Percentiles rank a stretch among this genome's conserved stretches.
Evolutionary conservation across 2,113 vertebrate species (phyloP).

Genomic region (Brienomyrus brachyistius): DNA sequence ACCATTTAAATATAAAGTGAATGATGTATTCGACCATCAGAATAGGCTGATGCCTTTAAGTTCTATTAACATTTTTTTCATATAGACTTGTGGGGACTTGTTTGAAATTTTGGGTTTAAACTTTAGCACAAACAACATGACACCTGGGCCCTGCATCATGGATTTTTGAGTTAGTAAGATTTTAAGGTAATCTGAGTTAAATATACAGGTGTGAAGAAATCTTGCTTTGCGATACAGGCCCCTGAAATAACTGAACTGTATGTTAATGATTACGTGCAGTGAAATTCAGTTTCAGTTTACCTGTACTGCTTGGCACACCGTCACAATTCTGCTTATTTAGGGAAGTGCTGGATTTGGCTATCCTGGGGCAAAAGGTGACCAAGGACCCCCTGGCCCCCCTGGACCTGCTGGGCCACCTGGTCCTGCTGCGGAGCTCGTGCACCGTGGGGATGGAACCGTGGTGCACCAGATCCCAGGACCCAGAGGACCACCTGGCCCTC

Average conservation of each 20-base stretch:
- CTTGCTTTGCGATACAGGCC: not conserved
- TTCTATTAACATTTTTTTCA: not conserved
- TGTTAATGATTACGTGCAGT: not conserved
- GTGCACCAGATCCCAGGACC: slow-evolving; percentile 54
- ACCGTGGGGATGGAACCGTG: slow-evolving; percentile 29
- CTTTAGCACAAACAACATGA: not conserved
- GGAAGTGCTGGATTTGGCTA: slow-evolving; percentile 75
- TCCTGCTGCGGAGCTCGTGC: slow-evolving; percentile 22
- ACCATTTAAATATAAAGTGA: not conserved
- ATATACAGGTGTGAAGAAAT: not conserved
- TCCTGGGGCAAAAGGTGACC: slow-evolving; percentile 75
- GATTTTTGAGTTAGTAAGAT: not conserved
- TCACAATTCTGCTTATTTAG: slow-evolving; percentile 47
- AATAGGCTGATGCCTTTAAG: not conserved
- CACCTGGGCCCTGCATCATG: not conserved
- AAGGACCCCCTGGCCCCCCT: slow-evolving; percentile 50
- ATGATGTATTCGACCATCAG: not conserved
- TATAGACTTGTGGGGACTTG: not conserved
- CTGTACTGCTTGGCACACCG: not conserved
- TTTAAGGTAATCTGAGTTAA: not conserved
- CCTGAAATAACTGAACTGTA: not conserved
- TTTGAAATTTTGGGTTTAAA: not conserved
- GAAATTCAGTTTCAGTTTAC: not conserved
- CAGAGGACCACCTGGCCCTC: slow-evolving; percentile 60
- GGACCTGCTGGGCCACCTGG: slow-evolving; percentile 62